These are phyloP conservation scores for Apogon talboti DNA, from an alignment of 2,797 vertebrate species.

Conservation along the genomic window DNA sequence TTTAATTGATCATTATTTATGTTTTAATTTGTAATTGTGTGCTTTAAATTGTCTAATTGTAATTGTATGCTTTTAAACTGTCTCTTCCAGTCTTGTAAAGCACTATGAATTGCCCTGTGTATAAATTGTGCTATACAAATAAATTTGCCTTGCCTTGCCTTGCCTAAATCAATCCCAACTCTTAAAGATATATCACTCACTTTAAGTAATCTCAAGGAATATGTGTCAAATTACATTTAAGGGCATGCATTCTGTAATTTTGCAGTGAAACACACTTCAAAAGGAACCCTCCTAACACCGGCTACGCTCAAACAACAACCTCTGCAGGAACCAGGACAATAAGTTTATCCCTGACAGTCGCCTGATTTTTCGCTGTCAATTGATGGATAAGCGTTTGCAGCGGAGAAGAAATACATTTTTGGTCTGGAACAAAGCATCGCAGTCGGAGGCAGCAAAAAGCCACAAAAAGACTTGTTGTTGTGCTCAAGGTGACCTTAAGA, in stretches of 20 bases:
- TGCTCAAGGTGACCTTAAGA: conserved; percentile 71
- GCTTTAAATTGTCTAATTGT: no score
- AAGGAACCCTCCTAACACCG: conserved; percentile 5
- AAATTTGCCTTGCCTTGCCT: no score
- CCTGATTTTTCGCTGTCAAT: conserved; percentile 25
- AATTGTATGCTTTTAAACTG: no score
- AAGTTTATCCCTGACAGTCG: conserved; percentile 46
- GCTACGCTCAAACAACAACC: conserved; percentile 32
- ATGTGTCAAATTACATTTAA: no score
- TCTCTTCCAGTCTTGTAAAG: no score
- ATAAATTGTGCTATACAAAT: conserved; percentile 43
- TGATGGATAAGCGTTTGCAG: conserved; percentile 53
- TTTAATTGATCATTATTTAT: no score
- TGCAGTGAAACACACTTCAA: conserved; percentile 36
- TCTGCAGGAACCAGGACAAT: conserved; percentile 45
- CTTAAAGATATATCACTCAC: no score
- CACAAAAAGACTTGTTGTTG: conserved; percentile 30
- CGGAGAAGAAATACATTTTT: conserved; percentile 47
- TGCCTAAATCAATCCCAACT: no score
- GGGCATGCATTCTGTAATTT: conserved; percentile 54
- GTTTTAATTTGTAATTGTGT: no score
- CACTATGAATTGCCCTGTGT: no score
- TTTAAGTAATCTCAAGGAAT: no score
- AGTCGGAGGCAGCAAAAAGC: conserved; percentile 44
- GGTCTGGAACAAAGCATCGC: conserved; percentile 44